A percentile compares a stretch with the other conserved stretches of the same genome.
These are phyloP conservation scores for Brachionus paranguensis DNA, from an alignment of 1,140 invertebrate genomes.

Conservation along the genomic window DNA sequence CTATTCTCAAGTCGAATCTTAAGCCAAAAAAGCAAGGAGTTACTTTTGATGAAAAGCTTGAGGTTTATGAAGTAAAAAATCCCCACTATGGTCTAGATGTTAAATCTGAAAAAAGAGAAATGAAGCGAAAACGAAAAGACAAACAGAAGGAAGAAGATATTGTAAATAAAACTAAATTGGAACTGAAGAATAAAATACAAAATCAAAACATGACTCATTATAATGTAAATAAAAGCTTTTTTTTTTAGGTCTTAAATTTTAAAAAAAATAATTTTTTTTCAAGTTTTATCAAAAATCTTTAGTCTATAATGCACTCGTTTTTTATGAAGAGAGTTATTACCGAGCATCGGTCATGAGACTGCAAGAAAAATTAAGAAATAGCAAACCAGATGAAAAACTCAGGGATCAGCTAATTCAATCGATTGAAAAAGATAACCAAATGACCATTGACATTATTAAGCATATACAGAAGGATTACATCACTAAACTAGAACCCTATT, in stretches of 20 bases:
- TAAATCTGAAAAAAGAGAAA: constrained; percentile 36
- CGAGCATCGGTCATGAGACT: background rate
- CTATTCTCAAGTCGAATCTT: background rate
- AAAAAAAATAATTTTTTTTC: background rate
- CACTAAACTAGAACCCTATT: constrained; percentile 29
- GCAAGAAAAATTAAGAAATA: constrained; percentile 22
- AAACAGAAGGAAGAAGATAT: constrained; percentile 35
- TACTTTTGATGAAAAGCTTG: constrained; percentile 35
- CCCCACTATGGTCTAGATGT: constrained; percentile 18
- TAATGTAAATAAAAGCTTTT: background rate
- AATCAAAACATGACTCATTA: constrained; percentile 22
- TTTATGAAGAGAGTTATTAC: constrained; percentile 32
- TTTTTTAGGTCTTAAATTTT: background rate
- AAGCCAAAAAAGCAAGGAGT: constrained; percentile 31
- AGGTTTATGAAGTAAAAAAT: constrained; percentile 37
- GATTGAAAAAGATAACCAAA: constrained; percentile 36
- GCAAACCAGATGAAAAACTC: constrained; percentile 16
- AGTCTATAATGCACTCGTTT: constrained; percentile 2
- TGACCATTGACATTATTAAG: constrained; percentile 7
- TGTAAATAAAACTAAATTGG: constrained; percentile 1
- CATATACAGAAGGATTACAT: constrained; percentile 29
- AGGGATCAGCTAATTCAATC: constrained; percentile 25
- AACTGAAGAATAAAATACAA: constrained; percentile 28
- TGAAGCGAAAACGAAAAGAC: constrained; percentile 21
- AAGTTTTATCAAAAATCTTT: constrained; percentile 25